Evolutionary conservation across 2,113 vertebrate species (phyloP).

Genomic region (Charadrius vociferus): DNA sequence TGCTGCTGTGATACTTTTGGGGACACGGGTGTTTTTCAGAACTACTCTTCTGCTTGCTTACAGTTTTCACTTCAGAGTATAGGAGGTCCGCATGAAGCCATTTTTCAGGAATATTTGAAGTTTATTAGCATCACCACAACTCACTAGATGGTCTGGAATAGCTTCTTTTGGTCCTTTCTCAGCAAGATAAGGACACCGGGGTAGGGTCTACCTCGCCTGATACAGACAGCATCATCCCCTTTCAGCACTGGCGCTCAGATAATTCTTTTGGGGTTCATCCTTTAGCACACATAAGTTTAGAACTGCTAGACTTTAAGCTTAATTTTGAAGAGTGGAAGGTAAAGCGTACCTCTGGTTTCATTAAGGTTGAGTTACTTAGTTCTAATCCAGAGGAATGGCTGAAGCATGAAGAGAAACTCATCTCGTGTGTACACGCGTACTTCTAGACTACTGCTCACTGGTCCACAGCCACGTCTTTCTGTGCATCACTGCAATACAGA

Average conservation of each 20-base stretch:
- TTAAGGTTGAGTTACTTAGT: background rate
- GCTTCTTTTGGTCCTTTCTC: background rate
- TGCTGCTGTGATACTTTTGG: fast-evolving
- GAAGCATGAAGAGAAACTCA: background rate
- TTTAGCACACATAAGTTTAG: background rate
- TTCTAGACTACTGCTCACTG: too few species aligned
- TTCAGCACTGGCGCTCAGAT: background rate
- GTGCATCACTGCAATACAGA: background rate
- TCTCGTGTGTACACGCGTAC: fast-evolving
- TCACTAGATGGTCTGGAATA: background rate
- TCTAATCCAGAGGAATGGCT: background rate
- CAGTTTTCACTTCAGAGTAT: background rate
- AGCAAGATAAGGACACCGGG: background rate
- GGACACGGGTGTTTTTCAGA: background rate
- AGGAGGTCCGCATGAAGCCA: fast-evolving
- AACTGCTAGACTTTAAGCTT: background rate
- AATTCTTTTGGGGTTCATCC: background rate
- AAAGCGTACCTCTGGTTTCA: background rate
- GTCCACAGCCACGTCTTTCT: fast-evolving
- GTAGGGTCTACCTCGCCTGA: background rate
- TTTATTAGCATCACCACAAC: background rate
- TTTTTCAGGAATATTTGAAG: background rate
- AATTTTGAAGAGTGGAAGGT: background rate
- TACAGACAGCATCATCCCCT: background rate
- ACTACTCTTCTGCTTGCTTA: background rate